A percentile compares a stretch with the other conserved stretches of the same genome.
Conservation (phyloP, 37 sponge, comb jelly and placozoan species). For the Sycon ciliatum region DNA sequence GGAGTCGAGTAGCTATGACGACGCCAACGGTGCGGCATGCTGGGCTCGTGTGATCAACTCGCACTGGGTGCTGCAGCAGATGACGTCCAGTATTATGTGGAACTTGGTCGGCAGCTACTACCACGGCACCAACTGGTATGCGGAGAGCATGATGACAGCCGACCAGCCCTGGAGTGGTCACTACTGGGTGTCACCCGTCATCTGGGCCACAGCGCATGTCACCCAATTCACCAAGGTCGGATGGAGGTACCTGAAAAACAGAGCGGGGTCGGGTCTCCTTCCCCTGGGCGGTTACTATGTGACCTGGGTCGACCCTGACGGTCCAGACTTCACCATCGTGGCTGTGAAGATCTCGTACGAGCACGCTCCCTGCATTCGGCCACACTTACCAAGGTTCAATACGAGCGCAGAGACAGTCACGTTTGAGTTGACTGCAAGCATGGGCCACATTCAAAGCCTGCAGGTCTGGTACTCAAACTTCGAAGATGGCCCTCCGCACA, state of each 20-base stretch:
- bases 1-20: slow-evolving; percentile 73
- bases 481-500: too few species aligned
- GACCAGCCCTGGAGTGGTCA: slow-evolving; percentile 72
- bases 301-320: slow-evolving; percentile 34
- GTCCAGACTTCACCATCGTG: slow-evolving; percentile 49
- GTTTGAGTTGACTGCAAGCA: slow-evolving; percentile 39
- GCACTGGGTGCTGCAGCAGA: not conserved
- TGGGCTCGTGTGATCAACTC: slow-evolving; percentile 61
- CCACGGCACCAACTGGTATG: slow-evolving; percentile 44
- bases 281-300: slow-evolving; percentile 58
- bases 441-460: too few species aligned
- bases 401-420: slow-evolving; percentile 35
- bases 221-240: slow-evolving; percentile 68
- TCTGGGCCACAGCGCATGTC: slow-evolving; percentile 66
- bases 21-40: slow-evolving; percentile 60
- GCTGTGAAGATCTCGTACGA: slow-evolving; percentile 70
- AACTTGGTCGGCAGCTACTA: slow-evolving; percentile 79
- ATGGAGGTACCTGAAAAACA: slow-evolving; percentile 42
- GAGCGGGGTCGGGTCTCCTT: slow-evolving; percentile 46
- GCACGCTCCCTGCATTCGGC: slow-evolving; percentile 58
- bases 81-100: slow-evolving; percentile 60
- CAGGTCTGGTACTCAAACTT: too few species aligned
- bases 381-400: slow-evolving; percentile 42
- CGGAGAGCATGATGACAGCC: slow-evolving; percentile 74
- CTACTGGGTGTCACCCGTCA: slow-evolving; percentile 50